Base-by-base conservation (phyloP, 2,888 invertebrate species). In the Brachyptera risi region DNA sequence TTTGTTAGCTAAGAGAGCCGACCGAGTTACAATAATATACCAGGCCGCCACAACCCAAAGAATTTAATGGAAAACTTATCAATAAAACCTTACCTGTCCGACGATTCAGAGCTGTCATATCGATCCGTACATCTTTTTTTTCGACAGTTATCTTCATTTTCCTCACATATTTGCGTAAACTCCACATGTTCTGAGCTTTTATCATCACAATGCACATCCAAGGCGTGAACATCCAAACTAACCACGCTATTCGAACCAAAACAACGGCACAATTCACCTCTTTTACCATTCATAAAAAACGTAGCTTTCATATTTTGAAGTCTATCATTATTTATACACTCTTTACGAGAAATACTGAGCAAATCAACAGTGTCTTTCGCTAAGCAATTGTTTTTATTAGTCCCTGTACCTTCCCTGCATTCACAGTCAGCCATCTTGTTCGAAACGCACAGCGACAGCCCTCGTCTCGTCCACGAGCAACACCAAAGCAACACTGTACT, bases 101-200 rank as follows among this genome's bases (percentile, higher is more conserved):
- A 92, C 73, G 92, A 92, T 80, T 92, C 92, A 72, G 92, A 92
- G 78, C 92, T 92, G 83, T 93, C 92, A 81, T 90, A 92, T 80
- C 92, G 85, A 84, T 92, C 91, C 76, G 89, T 83, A 79, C 92
- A 90, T 79, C 92, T 83, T 79, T 90, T 92, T 79, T 87, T 89
- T 76, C 87, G 83, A 74, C 83, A 86, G 68, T 69, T 71, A 67
- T 72, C 73, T 67, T 57, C 64, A 54, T 60, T 50, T 56, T 61
- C 59, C 42, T 63, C 56, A 61, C 67, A 67, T 59, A 67, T 63
- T 27, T 63, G 58, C 31, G 62, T 44, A 60, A 62, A 65, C 40
- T 63, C 60, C 60, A 62, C 42, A 31, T 61, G 62, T 60, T 68
- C 68, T 61, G 66, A 65, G 58, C 62, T 63, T 59, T 67, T 61